phyloP scores from a whole-genome alignment of 1,140 invertebrate genomes.

The Acyrthosiphon pisum region DNA sequence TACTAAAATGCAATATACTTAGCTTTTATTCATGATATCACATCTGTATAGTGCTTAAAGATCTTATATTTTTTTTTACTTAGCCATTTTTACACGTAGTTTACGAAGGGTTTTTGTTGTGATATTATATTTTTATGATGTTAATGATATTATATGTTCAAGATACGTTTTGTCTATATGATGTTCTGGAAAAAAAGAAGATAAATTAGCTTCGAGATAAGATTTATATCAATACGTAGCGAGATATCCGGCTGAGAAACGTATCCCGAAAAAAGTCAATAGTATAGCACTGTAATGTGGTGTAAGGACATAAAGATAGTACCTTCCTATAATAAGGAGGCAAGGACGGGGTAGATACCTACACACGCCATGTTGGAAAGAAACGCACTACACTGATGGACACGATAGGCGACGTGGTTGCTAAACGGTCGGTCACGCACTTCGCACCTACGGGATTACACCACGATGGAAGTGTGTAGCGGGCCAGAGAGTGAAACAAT shows the following conservation, averaged over 20 bases:
- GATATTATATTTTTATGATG: not conserved
- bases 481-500: not conserved
- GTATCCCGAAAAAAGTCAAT: not conserved
- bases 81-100: too few relatives aligned
- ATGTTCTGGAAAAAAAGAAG: not conserved
- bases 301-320: not conserved
- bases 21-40: too few relatives aligned
- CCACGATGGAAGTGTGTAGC: not conserved
- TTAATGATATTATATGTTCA: not conserved
- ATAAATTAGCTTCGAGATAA: not conserved
- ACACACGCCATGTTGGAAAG: not conserved
- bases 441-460: not conserved
- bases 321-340: not conserved
- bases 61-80: too few relatives aligned
- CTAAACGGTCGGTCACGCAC: conserved; percentile 9
- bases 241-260: not conserved
- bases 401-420: not conserved
- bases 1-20: too few relatives aligned
- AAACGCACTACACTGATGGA: not conserved
- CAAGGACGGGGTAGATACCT: not conserved
- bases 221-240: not conserved
- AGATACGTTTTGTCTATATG: not conserved
- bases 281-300: not conserved
- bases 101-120: too few relatives aligned
- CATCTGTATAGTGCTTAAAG: too few relatives aligned